Evolutionary conservation across 1,140 invertebrate species (phyloP).

Genomic region (Hyles euphorbiae): DNA sequence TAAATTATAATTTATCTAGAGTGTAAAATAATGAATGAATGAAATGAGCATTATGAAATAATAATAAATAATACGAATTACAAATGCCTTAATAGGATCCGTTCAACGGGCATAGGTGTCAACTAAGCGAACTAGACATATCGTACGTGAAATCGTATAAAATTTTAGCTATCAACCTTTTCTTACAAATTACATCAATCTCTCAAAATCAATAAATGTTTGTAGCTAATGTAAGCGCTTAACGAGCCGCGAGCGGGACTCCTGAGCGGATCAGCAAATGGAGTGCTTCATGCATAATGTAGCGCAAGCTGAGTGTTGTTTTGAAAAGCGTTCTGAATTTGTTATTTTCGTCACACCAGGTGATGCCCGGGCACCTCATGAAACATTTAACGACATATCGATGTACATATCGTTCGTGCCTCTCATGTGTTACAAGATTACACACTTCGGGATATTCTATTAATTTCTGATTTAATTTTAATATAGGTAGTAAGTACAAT

Average conservation of each 20-base stretch:
- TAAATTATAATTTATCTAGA: too few species aligned
- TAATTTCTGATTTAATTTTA: too few species aligned
- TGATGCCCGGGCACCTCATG: conserved; percentile 60
- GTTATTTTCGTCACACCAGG: conserved; percentile 70
- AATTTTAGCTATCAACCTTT: conserved; percentile 9
- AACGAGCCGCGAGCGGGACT: conserved; percentile 69
- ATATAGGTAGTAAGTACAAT: too few species aligned
- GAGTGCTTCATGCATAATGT: conserved; percentile 75
- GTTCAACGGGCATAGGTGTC: background rate
- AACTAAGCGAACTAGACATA: background rate
- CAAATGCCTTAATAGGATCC: too few species aligned
- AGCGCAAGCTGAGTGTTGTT: conserved; percentile 69
- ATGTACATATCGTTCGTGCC: conserved; percentile 18
- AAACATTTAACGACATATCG: conserved; percentile 65
- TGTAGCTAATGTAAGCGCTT: conserved; percentile 73
- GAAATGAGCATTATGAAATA: too few species aligned
- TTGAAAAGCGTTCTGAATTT: conserved; percentile 72
- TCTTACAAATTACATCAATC: conserved; percentile 57
- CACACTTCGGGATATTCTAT: too few species aligned
- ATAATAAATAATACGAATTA: too few species aligned
- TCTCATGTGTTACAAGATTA: too few species aligned
- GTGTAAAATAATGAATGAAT: too few species aligned
- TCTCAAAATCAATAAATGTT: conserved; percentile 69
- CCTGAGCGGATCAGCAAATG: conserved; percentile 73
- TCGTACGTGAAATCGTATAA: background rate